Percentiles rank a stretch among this genome's conserved stretches.
Evolutionary conservation across 2,888 invertebrate species (phyloP).

Genomic region (Rambutsinella grinnellia): DNA sequence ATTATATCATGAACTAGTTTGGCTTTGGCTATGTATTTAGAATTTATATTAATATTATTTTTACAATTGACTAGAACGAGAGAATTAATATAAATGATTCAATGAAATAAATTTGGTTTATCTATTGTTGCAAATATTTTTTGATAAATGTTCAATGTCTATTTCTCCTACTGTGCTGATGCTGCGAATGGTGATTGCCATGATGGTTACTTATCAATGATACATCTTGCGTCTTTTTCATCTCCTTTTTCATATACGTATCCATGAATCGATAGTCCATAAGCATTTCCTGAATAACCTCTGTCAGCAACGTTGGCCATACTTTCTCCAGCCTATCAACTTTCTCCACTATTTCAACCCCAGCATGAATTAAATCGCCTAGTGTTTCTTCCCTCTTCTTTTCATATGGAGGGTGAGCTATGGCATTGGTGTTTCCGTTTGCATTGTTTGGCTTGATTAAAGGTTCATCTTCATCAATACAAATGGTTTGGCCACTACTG

Average conservation of each 20-base stretch:
- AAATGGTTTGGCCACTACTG: too few relatives aligned
- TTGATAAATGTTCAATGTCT: not conserved
- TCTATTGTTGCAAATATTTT: too few relatives aligned
- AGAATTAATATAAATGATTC: too few relatives aligned
- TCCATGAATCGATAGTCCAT: conserved; percentile 86
- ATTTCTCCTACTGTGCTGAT: not conserved
- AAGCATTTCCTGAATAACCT: conserved; percentile 83
- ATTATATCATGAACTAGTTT: too few relatives aligned
- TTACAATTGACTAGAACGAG: too few relatives aligned
- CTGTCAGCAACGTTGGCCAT: conserved; percentile 83
- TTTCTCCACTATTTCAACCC: conserved; percentile 83
- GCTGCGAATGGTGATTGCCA: not conserved
- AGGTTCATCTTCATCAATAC: not conserved
- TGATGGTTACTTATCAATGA: conserved; percentile 15
- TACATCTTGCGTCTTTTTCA: conserved; percentile 66
- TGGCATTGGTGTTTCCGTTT: not conserved
- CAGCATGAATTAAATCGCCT: conserved; percentile 73
- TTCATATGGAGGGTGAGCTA: not conserved
- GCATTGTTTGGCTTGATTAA: not conserved
- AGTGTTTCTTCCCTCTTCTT: conserved; percentile 30
- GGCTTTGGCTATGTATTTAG: too few relatives aligned
- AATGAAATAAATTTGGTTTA: too few relatives aligned
- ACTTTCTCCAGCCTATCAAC: conserved; percentile 80
- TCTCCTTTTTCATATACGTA: conserved; percentile 78
- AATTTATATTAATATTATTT: too few relatives aligned